Percentiles rank a stretch among this genome's conserved stretches.
phyloP scores from a whole-genome alignment of 2,113 vertebrate species.

The Antechinus stuartii region DNA sequence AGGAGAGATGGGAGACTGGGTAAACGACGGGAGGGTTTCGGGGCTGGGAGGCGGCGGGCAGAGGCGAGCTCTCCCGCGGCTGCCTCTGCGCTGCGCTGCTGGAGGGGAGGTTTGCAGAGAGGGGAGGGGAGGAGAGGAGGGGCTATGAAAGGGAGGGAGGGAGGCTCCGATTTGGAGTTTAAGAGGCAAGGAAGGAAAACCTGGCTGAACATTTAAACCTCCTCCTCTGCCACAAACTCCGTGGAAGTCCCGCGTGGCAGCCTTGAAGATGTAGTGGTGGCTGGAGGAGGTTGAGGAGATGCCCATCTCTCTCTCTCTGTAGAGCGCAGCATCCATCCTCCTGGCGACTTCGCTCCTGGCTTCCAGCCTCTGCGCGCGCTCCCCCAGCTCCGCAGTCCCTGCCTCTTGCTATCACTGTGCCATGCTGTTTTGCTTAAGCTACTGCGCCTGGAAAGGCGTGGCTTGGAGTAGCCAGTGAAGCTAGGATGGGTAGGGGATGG shows the following conservation, averaged over 20 bases:
- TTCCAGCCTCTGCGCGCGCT: background rate
- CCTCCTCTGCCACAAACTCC: constrained; percentile 6
- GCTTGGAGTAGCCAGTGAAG: constrained; percentile 35
- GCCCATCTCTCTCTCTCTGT: background rate
- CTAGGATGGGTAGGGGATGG: background rate
- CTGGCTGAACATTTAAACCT: background rate
- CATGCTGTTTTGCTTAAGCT: background rate
- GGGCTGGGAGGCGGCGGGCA: fast-evolving
- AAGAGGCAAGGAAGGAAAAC: background rate
- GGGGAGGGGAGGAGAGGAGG: background rate
- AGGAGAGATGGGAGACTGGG: background rate
- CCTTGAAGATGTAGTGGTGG: background rate
- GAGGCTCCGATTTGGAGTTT: background rate
- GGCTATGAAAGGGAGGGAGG: background rate
- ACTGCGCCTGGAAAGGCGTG: constrained; percentile 57
- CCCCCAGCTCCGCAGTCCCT: background rate
- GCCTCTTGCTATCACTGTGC: background rate
- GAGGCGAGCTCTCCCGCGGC: background rate
- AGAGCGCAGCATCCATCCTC: background rate
- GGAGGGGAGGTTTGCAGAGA: constrained; percentile 1
- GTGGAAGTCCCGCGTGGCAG: constrained; percentile 19
- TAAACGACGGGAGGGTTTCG: background rate
- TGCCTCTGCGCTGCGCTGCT: background rate
- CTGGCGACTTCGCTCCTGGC: background rate
- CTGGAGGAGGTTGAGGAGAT: background rate